Evolutionary conservation across 2,113 vertebrate species (phyloP), one percentile per base, ranked within the genome.

Genomic region (Gallinago paraguaiae): DNA sequence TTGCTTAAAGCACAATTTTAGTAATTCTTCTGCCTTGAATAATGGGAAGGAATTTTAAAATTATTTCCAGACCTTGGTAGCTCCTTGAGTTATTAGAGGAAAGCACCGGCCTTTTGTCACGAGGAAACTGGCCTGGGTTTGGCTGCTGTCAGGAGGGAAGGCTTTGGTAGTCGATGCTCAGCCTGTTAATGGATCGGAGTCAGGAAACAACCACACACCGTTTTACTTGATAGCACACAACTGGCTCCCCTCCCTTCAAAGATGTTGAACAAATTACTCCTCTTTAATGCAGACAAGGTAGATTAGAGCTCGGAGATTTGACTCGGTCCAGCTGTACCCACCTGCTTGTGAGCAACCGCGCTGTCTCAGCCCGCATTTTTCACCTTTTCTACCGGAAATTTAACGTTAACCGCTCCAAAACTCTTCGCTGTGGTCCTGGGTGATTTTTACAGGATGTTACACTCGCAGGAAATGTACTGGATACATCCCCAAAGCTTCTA

Each of bases 271-370:
- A 97, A 97, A 98, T 97, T 86, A 88, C 91, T 97, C 60, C 91
- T 86, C 89, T 95, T 97, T 96, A 95, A 97, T 96, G 90, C 97
- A 97, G 98, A 97, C 97, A 96, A 97, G 95, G 95, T 69, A 95
- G 93, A 94, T 83, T 69, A 91, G 84, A 90, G 88, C 89, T 95
- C 94, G 89, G 97, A 96, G 97, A 50, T 92, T 87, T 92, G 92
- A 94, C 89, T 92, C 67, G 85, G 65, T 68, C 59, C 59, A 54
- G 96, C 90, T 93, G 94, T 59, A 92, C 48, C 95, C 89, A 97
- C 93, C 97, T 98, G 96, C 93, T 60, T 28, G 23, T 3, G 31
- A 76, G 75, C 31, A 82, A 86, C 86, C 11, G 6, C 0, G 57
- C 65, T 75, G 76, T 39, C 61, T 94, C 71, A 46, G 25, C 31